These are phyloP conservation scores for Torymus tubicola DNA, from an alignment of 2,888 invertebrate genomes.

Conservation along the genomic window DNA sequence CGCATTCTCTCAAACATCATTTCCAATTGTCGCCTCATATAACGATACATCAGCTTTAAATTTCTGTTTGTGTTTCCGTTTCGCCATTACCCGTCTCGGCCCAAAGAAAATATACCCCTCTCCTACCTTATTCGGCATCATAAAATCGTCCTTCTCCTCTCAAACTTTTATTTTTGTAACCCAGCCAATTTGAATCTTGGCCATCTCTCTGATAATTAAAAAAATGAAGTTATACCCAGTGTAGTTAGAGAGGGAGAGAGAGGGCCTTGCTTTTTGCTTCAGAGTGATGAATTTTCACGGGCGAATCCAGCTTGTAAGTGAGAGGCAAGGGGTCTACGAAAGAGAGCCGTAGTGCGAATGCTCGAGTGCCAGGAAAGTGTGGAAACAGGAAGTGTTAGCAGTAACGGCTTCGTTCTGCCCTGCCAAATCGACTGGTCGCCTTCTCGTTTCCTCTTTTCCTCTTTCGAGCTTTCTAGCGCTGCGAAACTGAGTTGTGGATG, in stretches of 20 bases:
- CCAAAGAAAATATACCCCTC: conserved; percentile 14
- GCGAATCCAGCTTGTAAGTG: background rate
- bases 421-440: conserved; percentile 53
- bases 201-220: conserved; percentile 50
- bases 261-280: background rate
- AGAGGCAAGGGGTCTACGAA: conserved; percentile 1
- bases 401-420: conserved; percentile 43
- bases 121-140: conserved; percentile 12
- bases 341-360: no score
- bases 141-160: conserved; percentile 16
- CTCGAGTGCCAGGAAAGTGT: conserved; percentile 50
- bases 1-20: no score
- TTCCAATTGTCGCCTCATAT: background rate
- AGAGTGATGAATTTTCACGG: conserved; percentile 44
- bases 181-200: conserved; percentile 45
- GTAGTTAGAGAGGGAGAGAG: background rate
- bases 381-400: conserved; percentile 53
- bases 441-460: no score
- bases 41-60: conserved; percentile 16
- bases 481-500: conserved; percentile 26
- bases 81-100: background rate
- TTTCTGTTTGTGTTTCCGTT: conserved; percentile 39
- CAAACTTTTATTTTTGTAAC: conserved; percentile 48
- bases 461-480: no score
- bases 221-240: conserved; percentile 29